Conservation (phyloP, 2,113 vertebrate species). For the Taurulus bubalis region DNA sequence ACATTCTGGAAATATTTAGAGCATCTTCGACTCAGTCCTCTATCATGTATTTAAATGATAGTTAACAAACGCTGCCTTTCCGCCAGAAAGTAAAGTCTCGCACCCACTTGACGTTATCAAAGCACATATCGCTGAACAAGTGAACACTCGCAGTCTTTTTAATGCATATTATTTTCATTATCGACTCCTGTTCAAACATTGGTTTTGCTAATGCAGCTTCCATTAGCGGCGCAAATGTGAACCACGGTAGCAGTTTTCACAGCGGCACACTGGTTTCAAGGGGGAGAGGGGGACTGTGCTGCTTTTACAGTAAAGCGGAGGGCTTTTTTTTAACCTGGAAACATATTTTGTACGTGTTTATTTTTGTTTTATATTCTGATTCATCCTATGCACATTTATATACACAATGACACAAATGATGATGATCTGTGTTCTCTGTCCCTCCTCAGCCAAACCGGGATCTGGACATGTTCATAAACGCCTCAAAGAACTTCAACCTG, state of each 20-base stretch:
- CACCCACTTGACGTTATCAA: not conserved
- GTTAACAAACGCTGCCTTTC: not conserved
- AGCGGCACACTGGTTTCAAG: slow-evolving; percentile 14
- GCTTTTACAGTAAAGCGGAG: not conserved
- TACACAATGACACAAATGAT: not conserved
- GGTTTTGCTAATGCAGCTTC: slow-evolving; percentile 42
- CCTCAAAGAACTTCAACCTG: slow-evolving; percentile 99
- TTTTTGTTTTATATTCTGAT: not conserved
- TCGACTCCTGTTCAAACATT: slow-evolving; percentile 38
- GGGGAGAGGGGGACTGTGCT: not conserved
- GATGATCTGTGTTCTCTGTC: not conserved
- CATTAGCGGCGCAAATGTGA: slow-evolving; percentile 46
- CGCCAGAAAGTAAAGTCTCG: not conserved
- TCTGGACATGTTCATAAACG: slow-evolving; percentile 98
- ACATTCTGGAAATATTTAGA: not conserved
- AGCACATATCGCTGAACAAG: not conserved
- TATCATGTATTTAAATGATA: not conserved
- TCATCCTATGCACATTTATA: not conserved
- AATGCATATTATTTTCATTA: not conserved
- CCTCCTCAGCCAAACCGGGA: slow-evolving; percentile 92
- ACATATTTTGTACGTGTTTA: not conserved
- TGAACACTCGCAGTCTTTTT: not conserved
- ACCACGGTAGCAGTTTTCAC: slow-evolving; percentile 19
- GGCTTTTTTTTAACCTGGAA: no score
- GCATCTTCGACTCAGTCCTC: not conserved